Base-by-base conservation (phyloP, 2,888 invertebrate genomes). In the Acanthosepion lycidas region DNA sequence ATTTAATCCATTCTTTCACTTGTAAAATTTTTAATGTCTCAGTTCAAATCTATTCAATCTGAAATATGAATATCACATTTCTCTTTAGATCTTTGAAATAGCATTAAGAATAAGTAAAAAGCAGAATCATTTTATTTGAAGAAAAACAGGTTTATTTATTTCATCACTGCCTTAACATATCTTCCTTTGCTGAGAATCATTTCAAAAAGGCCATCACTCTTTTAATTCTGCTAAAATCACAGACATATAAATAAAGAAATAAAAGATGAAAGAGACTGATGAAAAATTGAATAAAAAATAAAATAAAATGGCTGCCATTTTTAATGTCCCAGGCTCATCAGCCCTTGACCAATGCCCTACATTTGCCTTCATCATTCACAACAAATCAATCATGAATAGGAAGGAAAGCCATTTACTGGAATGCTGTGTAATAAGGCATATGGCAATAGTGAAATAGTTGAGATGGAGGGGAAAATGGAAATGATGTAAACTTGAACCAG, bases 311-410 rank as follows among this genome's bases (percentile, higher is more conserved):
- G n/a, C 78, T 78, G n/a, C 12, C n/a, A n/a, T n/a, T 78, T 78
- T n/a, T n/a, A 78, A n/a, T 78, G 78, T 78, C 78, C 12, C n/a
- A 18, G 15, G 78, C 78, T 78, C n/a, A 78, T 4, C 78, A 78
- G 78, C 78, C 78, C 78, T 78, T 78, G 78, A 78, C 78, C 78
- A 78, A 78, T 78, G 78, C 78, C 78, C 78, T 78, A 78, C 15
- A 78, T 78, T 78, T 78, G 78, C 78, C 78, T 78, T 78, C n/a
- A 78, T 78, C 78, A 78, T 78, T 78, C 78, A 78, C 78, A 78
- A 78, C n/a, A 78, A 78, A 78, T 78, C 78, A 78, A 78, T 78
- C 78, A 78, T 78, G 78, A 78, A 78, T n/a, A 78, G 78, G 78
- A 78, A 78, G 78, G 78, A 78, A 78, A 78, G 15, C n/a, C n/a